Conservation (phyloP, 2,797 vertebrate species). For the Micromesistius poutassou region DNA sequence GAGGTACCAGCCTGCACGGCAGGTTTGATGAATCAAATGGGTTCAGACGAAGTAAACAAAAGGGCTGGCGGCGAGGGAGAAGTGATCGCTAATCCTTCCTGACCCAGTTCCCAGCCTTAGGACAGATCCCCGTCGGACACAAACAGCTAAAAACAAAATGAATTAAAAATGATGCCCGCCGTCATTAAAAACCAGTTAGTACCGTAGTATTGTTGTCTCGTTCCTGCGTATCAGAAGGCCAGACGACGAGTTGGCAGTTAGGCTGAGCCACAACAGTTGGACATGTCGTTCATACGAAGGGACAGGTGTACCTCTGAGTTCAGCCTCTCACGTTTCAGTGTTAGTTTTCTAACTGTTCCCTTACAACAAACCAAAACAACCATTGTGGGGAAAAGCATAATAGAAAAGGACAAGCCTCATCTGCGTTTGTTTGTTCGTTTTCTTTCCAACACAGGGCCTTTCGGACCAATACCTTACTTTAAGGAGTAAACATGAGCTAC, state of each 20-base stretch:
- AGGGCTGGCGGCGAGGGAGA: conserved; percentile 22
- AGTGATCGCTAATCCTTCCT: conserved; percentile 45
- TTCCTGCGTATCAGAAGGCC: not conserved
- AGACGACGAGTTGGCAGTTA: not conserved
- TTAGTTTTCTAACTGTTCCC: not conserved
- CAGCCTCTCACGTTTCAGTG: not conserved
- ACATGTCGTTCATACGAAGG: not conserved
- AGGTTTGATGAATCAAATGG: conserved; percentile 51
- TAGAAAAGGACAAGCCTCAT: not conserved
- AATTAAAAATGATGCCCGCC: conserved; percentile 47
- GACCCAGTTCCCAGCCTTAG: conserved; percentile 61
- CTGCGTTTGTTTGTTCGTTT: not conserved
- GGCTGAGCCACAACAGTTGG: not conserved
- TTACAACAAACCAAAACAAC: not conserved
- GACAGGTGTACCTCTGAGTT: not conserved
- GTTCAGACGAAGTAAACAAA: conserved; percentile 41
- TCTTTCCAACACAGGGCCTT: not conserved
- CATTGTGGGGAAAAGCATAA: not conserved
- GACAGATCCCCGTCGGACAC: conserved; percentile 43
- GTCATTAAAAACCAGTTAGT: conserved; percentile 13
- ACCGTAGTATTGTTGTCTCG: not conserved
- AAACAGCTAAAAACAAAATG: conserved; percentile 42
- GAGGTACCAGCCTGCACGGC: conserved; percentile 53
- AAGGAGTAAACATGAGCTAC: conserved; percentile 29
- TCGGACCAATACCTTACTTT: conserved; percentile 28